Evolutionary conservation across 1,140 invertebrate species (phyloP), one percentile per base, ranked within the genome.

Genomic region (Lucilia sericata): DNA sequence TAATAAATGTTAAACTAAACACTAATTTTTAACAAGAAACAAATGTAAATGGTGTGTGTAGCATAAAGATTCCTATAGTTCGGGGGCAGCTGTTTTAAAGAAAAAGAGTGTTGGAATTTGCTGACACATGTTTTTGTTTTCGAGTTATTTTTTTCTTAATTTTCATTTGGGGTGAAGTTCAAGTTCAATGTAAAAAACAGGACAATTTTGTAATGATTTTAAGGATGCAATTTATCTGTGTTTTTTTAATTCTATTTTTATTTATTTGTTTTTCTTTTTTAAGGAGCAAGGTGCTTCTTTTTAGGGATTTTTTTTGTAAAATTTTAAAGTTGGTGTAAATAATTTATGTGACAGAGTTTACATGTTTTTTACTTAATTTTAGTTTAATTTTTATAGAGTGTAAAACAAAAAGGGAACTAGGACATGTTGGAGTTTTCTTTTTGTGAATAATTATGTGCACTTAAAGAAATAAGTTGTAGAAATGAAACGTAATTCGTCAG

Each of bases 281-380:
- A 60, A 60, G 55, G 13, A 60, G 55, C 55, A 60, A 60, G 55
- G 55, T 60, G 55, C n/a, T 60, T 60, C 55, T 60, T 60, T 30
- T n/a, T n/a, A n/a, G n/a, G n/a, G n/a, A n/a, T n/a, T n/a, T n/a
- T n/a, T 30, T 30, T 30, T n/a, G 17, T 5, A n/a, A 42, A 42
- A 42, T 42, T 8, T 42, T 42, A 42, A 17, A 60, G 55, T 60
- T 13, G 55, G 55, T 60, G 55, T 60, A 17, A 60, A 60, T 60
- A 60, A 60, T 60, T 60, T 60, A 60, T 60, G 55, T 60, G 55
- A 60, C 55, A 60, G 55, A 17, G 14, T 60, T 60, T 60, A 60
- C 55, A 60, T 60, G 55, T 60, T 60, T 60, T 60, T n/a, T n/a
- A n/a, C 55, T 60, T 60, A 60, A 60, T 60, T 60, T 60, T 60